These are phyloP conservation scores for Cephalopterus ornatus DNA, from an alignment of 2,113 vertebrate species.

Conservation along the genomic window DNA sequence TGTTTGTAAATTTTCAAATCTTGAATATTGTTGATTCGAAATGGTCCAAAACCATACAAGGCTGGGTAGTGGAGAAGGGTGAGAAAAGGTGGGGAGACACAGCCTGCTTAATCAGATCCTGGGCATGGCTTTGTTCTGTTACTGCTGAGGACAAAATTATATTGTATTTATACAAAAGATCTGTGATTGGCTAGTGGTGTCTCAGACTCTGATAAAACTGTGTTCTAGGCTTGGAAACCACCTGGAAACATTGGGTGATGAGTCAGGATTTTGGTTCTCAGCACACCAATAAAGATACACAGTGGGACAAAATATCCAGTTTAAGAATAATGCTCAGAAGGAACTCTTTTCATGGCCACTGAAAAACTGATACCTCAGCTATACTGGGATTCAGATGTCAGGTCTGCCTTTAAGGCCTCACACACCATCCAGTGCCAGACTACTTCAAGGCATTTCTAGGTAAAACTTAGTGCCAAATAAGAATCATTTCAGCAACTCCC, in stretches of 20 bases:
- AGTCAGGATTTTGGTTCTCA: neutral
- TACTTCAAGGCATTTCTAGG: neutral
- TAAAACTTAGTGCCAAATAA: neutral
- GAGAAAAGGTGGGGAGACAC: neutral
- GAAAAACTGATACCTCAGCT: neutral
- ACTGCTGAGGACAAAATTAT: neutral
- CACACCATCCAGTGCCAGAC: neutral
- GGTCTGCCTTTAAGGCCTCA: neutral
- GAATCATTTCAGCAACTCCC: neutral
- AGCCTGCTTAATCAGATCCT: neutral
- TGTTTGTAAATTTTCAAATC: neutral
- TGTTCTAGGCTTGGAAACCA: neutral
- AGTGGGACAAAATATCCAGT: neutral
- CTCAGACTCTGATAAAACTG: neutral
- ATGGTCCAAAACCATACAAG: neutral
- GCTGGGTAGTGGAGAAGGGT: neutral
- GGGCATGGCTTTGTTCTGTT: neutral
- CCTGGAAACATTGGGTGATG: neutral
- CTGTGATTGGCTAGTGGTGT: neutral
- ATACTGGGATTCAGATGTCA: neutral
- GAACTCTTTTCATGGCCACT: neutral
- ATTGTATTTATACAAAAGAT: neutral
- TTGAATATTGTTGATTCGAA: neutral
- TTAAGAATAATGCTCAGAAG: neutral
- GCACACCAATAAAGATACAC: neutral